These are phyloP conservation scores for Hydrocynus forskahlii DNA, from an alignment of 2,797 vertebrate genomes.

Conservation along the genomic window DNA sequence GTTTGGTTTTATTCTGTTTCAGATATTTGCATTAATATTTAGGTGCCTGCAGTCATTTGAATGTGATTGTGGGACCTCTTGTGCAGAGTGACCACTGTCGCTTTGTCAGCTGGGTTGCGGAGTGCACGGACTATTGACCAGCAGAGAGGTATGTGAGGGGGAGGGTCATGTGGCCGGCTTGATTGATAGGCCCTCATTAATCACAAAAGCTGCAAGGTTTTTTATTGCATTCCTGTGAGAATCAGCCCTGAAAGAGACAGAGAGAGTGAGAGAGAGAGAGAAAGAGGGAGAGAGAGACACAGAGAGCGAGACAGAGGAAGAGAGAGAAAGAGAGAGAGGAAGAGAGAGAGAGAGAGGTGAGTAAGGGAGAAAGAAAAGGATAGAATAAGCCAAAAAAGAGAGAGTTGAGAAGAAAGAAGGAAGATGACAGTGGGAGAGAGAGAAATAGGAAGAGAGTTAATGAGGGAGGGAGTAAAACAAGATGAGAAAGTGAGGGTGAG, in stretches of 20 bases:
- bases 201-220: constrained; percentile 64
- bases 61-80: not conserved
- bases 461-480: not conserved
- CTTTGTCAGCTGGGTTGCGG: constrained; percentile 35
- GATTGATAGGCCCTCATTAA: constrained; percentile 69
- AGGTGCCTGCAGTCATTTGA: not conserved
- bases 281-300: constrained; percentile 32
- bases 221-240: constrained; percentile 70
- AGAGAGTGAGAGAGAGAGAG: constrained; percentile 39
- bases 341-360: not conserved
- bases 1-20: not conserved
- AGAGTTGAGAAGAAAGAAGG: not conserved
- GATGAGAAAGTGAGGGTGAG: not conserved
- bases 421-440: not conserved
- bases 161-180: constrained; percentile 27
- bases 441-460: too few species aligned
- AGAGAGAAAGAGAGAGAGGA: not conserved
- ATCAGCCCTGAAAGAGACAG: constrained; percentile 63
- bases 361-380: not conserved
- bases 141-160: constrained; percentile 47
- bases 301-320: constrained; percentile 23
- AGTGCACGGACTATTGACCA: constrained; percentile 50
- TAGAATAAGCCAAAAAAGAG: not conserved
- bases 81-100: constrained; percentile 31
- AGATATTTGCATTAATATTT: constrained; percentile 12